Evolutionary conservation across 2,888 invertebrate species (phyloP), one percentile per base, ranked within the genome.

Genomic region (Chrysodeixis includens): DNA sequence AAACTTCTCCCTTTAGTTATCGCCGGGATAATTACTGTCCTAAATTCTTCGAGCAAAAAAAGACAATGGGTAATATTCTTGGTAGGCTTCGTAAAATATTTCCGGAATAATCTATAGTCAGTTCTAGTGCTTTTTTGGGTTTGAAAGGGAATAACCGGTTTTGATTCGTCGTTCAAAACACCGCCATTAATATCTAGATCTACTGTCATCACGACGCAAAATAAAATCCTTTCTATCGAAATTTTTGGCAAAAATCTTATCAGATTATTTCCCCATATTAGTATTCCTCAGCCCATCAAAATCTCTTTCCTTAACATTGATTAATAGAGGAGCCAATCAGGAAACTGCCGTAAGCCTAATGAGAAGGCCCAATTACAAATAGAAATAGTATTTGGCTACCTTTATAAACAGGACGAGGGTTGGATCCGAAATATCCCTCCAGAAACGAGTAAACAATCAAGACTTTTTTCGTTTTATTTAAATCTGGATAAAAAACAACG

Each of bases 331-430:
- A 76, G 51, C 32, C 46, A 73, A 73, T 76, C 54, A 62, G 12
- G 7, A 55, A 20, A n/a, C 44, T 26, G 18, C n/a, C 46, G 26
- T 69, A 66, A 79, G 63, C 74, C 51, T 80, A 83, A 82, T 78
- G 76, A 85, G 72, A 69, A 76, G 66, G 65, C 79, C 73, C 74
- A 84, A 86, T 84, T 86, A 83, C 74, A 82, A 83, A 79, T 77
- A 74, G 56, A 81, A 83, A 79, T 77, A 74, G 56, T 69, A 83
- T 73, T 76, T 70, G 79, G 71, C 52, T 58, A 60, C 78, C 71
- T 81, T 72, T 71, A 64, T 73, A 76, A 76, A 76, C 69, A 79
- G 73, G 66, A 79, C 79, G 76, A 62, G 75, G 68, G 30, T 62
- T 64, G 83, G 82, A 85, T 86, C 65, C 9, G 72, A 71, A 85